Conservation (phyloP, 2,888 invertebrate genomes). For the Dermolepida albohirtum region DNA sequence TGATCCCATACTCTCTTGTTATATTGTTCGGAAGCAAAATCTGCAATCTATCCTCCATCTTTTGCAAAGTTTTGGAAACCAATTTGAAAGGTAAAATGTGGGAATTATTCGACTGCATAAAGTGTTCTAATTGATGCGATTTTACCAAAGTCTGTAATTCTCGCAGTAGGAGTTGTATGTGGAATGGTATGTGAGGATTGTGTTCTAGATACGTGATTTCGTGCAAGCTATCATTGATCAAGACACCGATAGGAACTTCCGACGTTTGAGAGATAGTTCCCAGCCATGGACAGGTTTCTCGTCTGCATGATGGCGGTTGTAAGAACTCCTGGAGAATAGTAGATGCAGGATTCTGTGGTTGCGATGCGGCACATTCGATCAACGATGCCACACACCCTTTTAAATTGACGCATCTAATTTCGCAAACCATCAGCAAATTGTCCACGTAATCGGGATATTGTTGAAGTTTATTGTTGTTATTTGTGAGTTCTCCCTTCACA, state of each 20-base stretch:
- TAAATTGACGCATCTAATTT: neutral
- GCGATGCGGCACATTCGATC: neutral
- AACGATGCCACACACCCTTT: neutral
- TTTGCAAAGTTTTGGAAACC: too few species aligned
- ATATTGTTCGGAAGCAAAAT: too few species aligned
- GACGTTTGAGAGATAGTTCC: constrained; percentile 76
- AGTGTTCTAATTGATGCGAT: too few species aligned
- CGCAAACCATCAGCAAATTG: neutral
- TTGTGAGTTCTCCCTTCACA: neutral
- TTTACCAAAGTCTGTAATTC: too few species aligned
- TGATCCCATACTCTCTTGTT: too few species aligned
- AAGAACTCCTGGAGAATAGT: neutral
- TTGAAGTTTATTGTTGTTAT: neutral
- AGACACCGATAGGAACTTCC: constrained; percentile 42
- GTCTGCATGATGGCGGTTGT: neutral
- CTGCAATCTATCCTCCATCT: too few species aligned
- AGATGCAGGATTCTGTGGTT: neutral
- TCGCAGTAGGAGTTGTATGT: too few species aligned
- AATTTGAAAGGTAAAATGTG: too few species aligned
- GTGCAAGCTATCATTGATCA: too few species aligned
- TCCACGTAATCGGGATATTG: neutral
- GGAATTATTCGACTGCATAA: too few species aligned
- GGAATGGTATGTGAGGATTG: neutral
- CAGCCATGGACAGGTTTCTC: constrained; percentile 80
- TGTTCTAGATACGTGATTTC: neutral